These are phyloP conservation scores for Heliconius hortense DNA, from an alignment of 2,888 invertebrate species.

Conservation along the genomic window DNA sequence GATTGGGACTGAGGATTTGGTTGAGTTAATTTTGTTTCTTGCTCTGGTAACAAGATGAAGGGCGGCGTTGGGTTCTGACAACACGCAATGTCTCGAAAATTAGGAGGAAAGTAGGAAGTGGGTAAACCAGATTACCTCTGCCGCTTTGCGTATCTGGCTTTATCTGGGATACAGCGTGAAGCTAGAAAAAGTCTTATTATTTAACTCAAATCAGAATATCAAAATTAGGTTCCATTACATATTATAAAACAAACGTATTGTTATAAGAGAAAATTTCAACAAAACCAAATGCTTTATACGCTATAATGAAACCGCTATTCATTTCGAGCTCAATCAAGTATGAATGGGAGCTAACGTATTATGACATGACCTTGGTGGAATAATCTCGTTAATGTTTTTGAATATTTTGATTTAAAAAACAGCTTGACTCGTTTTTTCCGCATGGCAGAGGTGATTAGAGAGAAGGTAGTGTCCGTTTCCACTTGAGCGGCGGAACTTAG, in stretches of 20 bases:
- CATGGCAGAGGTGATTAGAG: no score
- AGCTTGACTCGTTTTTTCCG: not conserved
- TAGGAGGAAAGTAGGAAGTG: no score
- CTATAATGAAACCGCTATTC: conserved; percentile 15
- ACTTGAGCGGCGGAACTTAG: not conserved
- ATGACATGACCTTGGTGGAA: not conserved
- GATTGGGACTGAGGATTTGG: not conserved
- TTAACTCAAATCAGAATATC: not conserved
- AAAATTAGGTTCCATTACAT: not conserved
- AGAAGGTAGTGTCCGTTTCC: no score
- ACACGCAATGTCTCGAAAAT: no score
- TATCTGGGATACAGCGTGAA: no score
- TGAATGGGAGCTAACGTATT: not conserved
- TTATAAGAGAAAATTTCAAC: conserved; percentile 3
- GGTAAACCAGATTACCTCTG: no score
- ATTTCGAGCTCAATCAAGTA: conserved; percentile 4
- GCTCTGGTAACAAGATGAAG: not conserved
- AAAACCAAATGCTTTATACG: conserved; percentile 8
- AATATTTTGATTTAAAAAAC: not conserved
- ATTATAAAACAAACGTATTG: conserved; percentile 9
- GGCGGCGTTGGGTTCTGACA: not conserved
- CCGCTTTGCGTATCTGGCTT: no score
- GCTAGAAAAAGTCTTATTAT: no score
- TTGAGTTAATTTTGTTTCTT: no score
- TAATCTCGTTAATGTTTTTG: not conserved